A percentile compares a stretch with the other conserved stretches of the same genome.
Evolutionary conservation across 2,797 vertebrate species (phyloP).

Genomic region (Emys orbicularis): DNA sequence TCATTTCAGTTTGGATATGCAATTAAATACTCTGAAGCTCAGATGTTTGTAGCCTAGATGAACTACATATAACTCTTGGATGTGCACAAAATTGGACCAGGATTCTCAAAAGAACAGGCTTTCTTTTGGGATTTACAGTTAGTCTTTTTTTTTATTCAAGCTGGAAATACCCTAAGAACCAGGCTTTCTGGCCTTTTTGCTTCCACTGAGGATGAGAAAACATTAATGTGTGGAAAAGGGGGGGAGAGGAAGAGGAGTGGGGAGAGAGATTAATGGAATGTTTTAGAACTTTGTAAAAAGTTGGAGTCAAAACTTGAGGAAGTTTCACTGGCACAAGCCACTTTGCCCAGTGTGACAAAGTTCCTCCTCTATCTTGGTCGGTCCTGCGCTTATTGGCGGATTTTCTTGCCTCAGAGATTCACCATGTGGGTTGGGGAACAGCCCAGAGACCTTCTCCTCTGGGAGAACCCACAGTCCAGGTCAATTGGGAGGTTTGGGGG

Average conservation of each 20-base stretch:
- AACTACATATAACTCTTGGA: neutral
- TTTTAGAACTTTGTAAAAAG: neutral
- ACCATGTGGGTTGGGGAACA: too few relatives aligned
- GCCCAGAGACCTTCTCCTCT: too few relatives aligned
- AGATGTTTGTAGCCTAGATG: neutral
- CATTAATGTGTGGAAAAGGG: neutral
- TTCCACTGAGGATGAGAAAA: neutral
- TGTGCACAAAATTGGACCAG: accelerated
- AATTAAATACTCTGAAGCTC: neutral
- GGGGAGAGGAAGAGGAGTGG: too few relatives aligned
- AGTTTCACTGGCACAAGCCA: neutral
- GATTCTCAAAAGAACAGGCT: neutral
- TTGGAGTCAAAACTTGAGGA: neutral
- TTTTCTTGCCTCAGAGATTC: too few relatives aligned
- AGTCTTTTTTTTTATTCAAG: neutral
- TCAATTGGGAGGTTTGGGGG: too few relatives aligned
- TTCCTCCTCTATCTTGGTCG: too few relatives aligned
- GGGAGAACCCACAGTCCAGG: too few relatives aligned
- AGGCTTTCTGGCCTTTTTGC: neutral
- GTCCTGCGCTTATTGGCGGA: too few relatives aligned
- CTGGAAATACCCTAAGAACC: neutral
- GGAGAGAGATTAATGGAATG: neutral
- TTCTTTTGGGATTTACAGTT: neutral
- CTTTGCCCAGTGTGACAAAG: neutral
- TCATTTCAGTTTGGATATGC: neutral